Percentiles rank a stretch among this genome's conserved stretches.
Conservation (phyloP, 2,888 invertebrate genomes). For the Orthosia incerta region DNA sequence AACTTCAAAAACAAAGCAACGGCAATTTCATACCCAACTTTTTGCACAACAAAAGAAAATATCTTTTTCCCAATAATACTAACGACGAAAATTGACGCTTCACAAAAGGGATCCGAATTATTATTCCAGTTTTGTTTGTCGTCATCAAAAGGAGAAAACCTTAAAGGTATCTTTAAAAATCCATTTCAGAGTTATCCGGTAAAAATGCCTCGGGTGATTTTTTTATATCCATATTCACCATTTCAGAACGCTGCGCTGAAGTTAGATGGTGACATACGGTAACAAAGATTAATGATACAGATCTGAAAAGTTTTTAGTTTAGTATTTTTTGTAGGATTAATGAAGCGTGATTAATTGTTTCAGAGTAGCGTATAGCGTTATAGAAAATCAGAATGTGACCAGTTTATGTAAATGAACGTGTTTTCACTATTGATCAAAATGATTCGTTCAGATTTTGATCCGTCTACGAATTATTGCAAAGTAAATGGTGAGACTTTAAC, state of each 20-base stretch:
- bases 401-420: neutral
- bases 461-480: neutral
- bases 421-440: neutral
- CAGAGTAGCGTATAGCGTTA: neutral
- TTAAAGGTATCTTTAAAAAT: slow-evolving; percentile 74
- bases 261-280: slow-evolving; percentile 60
- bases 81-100: slow-evolving; percentile 73
- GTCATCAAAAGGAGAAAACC: slow-evolving; percentile 76
- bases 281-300: slow-evolving; percentile 52
- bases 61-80: slow-evolving; percentile 74
- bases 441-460: neutral
- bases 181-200: slow-evolving; percentile 72
- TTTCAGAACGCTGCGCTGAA: slow-evolving; percentile 57
- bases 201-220: slow-evolving; percentile 70
- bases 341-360: slow-evolving; percentile 38
- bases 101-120: slow-evolving; percentile 75
- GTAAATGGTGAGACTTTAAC: too few relatives aligned
- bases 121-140: slow-evolving; percentile 80
- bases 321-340: slow-evolving; percentile 22
- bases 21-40: slow-evolving; percentile 60
- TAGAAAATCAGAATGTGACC: neutral
- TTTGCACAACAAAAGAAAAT: slow-evolving; percentile 68
- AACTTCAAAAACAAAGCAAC: slow-evolving; percentile 59
- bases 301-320: slow-evolving; percentile 35
- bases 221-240: slow-evolving; percentile 74